Percentiles rank a stretch among this genome's conserved stretches.
phyloP scores from a whole-genome alignment of 1,140 invertebrate genomes.

The Odontomachus brunneus region DNA sequence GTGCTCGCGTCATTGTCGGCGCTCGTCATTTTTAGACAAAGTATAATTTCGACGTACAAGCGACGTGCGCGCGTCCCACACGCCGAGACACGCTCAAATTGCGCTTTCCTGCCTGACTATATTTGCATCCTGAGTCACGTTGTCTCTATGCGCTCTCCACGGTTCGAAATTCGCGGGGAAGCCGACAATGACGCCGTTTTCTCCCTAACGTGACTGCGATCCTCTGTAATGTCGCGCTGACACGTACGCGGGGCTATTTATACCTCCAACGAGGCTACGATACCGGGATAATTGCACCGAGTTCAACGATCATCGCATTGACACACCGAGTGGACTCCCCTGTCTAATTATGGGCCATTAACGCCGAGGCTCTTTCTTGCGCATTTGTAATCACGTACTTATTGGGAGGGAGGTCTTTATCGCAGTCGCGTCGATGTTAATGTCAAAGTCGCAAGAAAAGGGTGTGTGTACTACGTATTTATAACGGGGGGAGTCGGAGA shows the following conservation, averaged over 20 bases:
- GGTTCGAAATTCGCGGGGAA: slow-evolving; percentile 9
- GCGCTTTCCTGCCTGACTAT: slow-evolving; percentile 1
- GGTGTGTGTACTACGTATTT: neutral
- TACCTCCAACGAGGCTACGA: slow-evolving; percentile 20
- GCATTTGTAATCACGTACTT: slow-evolving; percentile 31
- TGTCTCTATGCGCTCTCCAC: neutral
- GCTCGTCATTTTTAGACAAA: neutral
- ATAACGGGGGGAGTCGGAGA: neutral
- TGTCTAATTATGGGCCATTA: slow-evolving; percentile 35
- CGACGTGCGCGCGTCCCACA: neutral
- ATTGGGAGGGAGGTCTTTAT: slow-evolving; percentile 15
- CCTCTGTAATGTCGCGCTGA: slow-evolving; percentile 36
- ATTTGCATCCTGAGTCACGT: slow-evolving; percentile 21
- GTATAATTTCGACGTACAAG: slow-evolving; percentile 6
- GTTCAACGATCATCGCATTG: slow-evolving; percentile 48
- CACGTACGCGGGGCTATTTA: slow-evolving; percentile 37
- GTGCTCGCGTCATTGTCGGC: neutral
- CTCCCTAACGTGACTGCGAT: neutral
- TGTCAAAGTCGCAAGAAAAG: slow-evolving; percentile 4
- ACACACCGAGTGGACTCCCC: slow-evolving; percentile 27
- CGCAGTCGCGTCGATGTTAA: slow-evolving; percentile 5
- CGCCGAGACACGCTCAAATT: neutral
- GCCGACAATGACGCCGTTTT: slow-evolving; percentile 15
- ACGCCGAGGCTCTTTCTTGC: slow-evolving; percentile 14
- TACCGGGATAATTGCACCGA: slow-evolving; percentile 40